Evolutionary conservation across 2,797 vertebrate species (phyloP).

Genomic region (Pterois miles): DNA sequence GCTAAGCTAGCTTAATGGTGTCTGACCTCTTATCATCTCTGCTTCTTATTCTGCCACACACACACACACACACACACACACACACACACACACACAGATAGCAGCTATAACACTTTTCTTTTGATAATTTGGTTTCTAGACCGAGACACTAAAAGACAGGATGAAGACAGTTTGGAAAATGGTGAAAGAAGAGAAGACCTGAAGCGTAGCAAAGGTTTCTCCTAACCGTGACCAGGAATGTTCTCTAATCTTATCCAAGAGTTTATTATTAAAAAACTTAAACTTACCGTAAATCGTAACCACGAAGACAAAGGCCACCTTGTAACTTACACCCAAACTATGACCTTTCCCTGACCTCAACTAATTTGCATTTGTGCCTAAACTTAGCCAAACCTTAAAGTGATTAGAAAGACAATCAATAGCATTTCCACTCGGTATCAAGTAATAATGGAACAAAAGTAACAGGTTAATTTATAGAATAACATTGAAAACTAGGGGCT

Average conservation of each 20-base stretch:
- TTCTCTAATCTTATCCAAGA: too few relatives aligned
- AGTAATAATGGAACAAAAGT: too few relatives aligned
- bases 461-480: too few relatives aligned
- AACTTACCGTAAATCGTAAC: background rate
- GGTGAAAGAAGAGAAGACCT: background rate
- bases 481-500: too few relatives aligned
- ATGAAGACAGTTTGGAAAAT: background rate
- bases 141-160: background rate
- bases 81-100: background rate
- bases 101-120: background rate
- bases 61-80: background rate
- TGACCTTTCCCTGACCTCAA: background rate
- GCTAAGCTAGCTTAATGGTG: slow-evolving; percentile 30
- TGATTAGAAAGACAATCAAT: too few relatives aligned
- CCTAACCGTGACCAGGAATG: background rate
- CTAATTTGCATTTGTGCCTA: background rate
- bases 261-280: too few relatives aligned
- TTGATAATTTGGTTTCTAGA: background rate
- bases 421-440: too few relatives aligned
- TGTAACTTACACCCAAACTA: background rate
- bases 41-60: background rate
- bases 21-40: slow-evolving; percentile 23
- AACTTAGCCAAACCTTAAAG: background rate
- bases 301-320: background rate
- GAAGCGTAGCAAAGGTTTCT: background rate